Conservation (phyloP, 2,888 invertebrate species). For the Matsumyia berberina region DNA sequence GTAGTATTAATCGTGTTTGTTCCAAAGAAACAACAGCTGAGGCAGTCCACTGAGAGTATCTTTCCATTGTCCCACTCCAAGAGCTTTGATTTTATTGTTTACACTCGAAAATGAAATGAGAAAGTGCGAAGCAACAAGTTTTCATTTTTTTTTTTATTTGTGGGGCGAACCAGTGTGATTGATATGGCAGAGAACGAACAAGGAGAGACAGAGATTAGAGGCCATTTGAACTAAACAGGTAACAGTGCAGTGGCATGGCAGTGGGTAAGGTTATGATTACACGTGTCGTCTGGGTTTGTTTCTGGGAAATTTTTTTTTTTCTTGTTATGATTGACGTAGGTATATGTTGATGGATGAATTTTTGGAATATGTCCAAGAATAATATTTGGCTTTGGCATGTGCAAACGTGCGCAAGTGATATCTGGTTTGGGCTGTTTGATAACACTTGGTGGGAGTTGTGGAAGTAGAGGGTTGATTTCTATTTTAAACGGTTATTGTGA, state of each 20-base stretch:
- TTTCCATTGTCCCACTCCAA: background rate
- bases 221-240: constrained; percentile 10
- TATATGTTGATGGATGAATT: constrained; percentile 18
- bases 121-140: constrained; percentile 32
- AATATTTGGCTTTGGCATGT: constrained; percentile 1
- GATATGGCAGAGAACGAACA: constrained; percentile 9
- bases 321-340: constrained; percentile 14
- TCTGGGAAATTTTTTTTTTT: background rate
- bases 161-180: constrained; percentile 1
- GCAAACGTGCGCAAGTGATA: background rate
- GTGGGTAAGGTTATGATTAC: constrained; percentile 41
- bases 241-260: background rate
- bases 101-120: background rate
- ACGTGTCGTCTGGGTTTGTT: constrained; percentile 40
- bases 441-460: constrained; percentile 1
- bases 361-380: constrained; percentile 16
- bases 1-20: background rate
- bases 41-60: constrained; percentile 27
- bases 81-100: background rate
- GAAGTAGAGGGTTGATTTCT: no score
- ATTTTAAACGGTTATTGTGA: background rate
- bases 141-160: constrained; percentile 2
- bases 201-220: background rate
- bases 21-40: constrained; percentile 11
- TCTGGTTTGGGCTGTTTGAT: background rate